These are phyloP conservation scores for Deilephila porcellus DNA, from an alignment of 2,888 invertebrate genomes.

Conservation along the genomic window DNA sequence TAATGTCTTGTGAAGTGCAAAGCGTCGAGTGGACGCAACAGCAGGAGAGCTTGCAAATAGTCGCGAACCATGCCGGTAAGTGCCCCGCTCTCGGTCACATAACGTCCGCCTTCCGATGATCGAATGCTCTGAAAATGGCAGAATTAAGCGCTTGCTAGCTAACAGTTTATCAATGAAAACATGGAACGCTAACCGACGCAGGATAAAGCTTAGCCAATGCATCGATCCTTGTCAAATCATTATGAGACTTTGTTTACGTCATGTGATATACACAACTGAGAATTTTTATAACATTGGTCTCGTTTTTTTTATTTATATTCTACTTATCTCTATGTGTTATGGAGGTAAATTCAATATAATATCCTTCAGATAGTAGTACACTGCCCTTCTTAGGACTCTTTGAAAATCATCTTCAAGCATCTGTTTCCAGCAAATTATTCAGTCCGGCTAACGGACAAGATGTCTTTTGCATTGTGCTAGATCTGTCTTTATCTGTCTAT, in stretches of 20 bases:
- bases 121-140: constrained; percentile 66
- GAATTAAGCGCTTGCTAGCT: constrained; percentile 1
- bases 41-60: constrained; percentile 84
- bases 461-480: too few species aligned
- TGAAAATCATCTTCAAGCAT: too few species aligned
- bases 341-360: too few species aligned
- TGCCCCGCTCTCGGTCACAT: constrained; percentile 84
- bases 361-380: too few species aligned
- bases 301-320: not conserved
- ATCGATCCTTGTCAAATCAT: constrained; percentile 16
- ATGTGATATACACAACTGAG: constrained; percentile 1
- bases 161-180: constrained; percentile 18
- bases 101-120: constrained; percentile 82
- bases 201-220: constrained; percentile 8
- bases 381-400: too few species aligned
- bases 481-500: too few species aligned
- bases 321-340: not conserved
- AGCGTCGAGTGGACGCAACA: constrained; percentile 84
- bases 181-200: not conserved
- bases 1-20: constrained; percentile 84
- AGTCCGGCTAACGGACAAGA: too few species aligned
- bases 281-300: not conserved
- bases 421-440: too few species aligned
- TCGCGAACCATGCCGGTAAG: constrained; percentile 84
- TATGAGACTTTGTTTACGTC: not conserved